Base-by-base conservation (phyloP, 2,888 invertebrate genomes). In the Orthosia cruda region DNA sequence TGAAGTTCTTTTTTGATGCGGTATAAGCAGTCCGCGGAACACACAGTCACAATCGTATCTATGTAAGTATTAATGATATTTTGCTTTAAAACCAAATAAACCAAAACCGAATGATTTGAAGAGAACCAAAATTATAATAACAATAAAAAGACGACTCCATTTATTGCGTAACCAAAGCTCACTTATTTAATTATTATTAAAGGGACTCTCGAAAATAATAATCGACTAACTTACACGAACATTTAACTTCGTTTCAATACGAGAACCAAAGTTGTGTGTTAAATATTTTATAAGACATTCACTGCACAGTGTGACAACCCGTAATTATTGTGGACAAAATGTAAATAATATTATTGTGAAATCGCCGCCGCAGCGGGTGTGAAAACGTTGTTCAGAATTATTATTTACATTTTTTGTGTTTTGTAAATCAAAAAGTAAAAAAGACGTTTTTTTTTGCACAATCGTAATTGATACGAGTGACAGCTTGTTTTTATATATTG, bases 321-420 rank as follows among this genome's bases (percentile, higher is more conserved):
- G 87, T 89, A 91, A 91, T 91, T 89, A 91, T 88, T 81, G 66
- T 70, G 87, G 77, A 87, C 84, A 87, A 90, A 89, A 89, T 88
- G 81, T 87, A 85, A 90, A 87, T 85, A 81, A 88, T 87, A 86
- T 87, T 79, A 71, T 86, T 85, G 77, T 77, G 71, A 74, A 84
- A 89, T 86, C 74, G 78, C 82, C 76, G 69, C 85, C 71, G 75
- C 50, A 55, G 68, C 73, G 75, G 61, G 73, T 15, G 65, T 23
- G 49, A 79, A 74, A 72, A 64, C 68, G 62, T 77, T 62, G 7
- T 32, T 58, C 32, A 13, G 45, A 64, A 59, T 83, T 47, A 72
- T 77, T 49, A 49, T 66, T 65, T 57, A 52, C 15, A 32, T 71
- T 77, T 75, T 57, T 50, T 66, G 32, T 58, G 65, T 61, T 52